Evolutionary conservation across 2,888 invertebrate species (phyloP), one percentile per base, ranked within the genome.

Genomic region (Drosophila ezoana): DNA sequence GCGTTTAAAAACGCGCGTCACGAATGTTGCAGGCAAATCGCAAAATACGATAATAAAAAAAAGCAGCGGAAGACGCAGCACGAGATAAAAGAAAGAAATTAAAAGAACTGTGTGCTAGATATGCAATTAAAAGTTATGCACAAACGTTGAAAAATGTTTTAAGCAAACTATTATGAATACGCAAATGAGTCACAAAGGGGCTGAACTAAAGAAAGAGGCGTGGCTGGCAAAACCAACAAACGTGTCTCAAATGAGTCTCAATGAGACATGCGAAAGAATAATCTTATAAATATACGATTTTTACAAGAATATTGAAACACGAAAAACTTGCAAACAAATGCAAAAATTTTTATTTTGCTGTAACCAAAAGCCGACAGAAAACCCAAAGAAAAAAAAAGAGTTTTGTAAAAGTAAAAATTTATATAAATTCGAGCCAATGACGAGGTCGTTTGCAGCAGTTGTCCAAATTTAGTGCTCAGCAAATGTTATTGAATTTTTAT

Each of bases 401-500:
- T 23, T 23, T 8, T 28, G 28, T 28, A 28, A 28, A 28, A 11
- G 18, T n/a, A 35, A 43, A 20, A 41, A 41, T 41, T 0, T 11
- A 20, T 13, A 23, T 23, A 57, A 59, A 44, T 44, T 23, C 14
- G 44, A 51, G 38, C 60, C 69, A 81, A 80, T 70, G 71, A 59
- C 74, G 84, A 89, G 78, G 87, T 81, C 75, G 40, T 20, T n/a
- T 23, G 16, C 28, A 20, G 11, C 13, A 47, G 41, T 44, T 51
- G 45, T 11, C 43, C 54, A 59, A 58, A 43, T 47, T 58, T 43
- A 47, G 51, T 38, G 62, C 81, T 70, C 67, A 62, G 78, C 85
- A 64, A 76, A 76, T 86, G 78, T 77, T 83, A 83, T 83, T 83
- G 82, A 76, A 89, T 87, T 83, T 83, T 83, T 88, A 88, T 73